Conservation (phyloP, 2,113 vertebrate genomes). For the Corydoras sp. region DNA sequence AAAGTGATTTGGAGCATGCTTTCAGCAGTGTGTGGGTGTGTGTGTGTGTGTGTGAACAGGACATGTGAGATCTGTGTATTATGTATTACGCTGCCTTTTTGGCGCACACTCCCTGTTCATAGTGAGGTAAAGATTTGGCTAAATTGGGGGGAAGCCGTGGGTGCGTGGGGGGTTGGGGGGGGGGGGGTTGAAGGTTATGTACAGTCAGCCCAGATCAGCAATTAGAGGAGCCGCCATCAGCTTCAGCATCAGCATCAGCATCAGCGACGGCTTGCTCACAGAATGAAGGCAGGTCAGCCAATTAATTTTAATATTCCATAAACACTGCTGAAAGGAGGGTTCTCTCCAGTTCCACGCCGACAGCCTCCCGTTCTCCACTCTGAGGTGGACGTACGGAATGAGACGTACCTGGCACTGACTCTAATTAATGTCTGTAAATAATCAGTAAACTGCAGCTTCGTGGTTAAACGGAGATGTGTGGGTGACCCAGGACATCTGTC, state of each 20-base stretch:
- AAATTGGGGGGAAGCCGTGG: not conserved
- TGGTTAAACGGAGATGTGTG: no score
- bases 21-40: no score
- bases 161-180: not conserved
- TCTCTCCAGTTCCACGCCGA: not conserved
- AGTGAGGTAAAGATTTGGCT: not conserved
- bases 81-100: no score
- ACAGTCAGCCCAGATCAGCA: not conserved
- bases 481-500: no score
- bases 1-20: no score
- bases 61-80: no score
- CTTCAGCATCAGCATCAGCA: conserved; percentile 1
- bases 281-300: conserved; percentile 4
- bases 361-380: not conserved
- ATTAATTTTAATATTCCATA: conserved; percentile 20
- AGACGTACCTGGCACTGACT: no score
- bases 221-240: conserved; percentile 15
- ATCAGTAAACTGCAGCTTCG: no score
- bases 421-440: no score
- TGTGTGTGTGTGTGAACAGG: no score
- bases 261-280: not conserved
- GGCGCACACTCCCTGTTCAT: no score
- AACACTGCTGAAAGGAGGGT: conserved; percentile 1
- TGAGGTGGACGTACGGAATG: no score
- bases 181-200: not conserved